Base-by-base conservation (phyloP, 1,140 invertebrate species). In the Conus ventricosus region DNA sequence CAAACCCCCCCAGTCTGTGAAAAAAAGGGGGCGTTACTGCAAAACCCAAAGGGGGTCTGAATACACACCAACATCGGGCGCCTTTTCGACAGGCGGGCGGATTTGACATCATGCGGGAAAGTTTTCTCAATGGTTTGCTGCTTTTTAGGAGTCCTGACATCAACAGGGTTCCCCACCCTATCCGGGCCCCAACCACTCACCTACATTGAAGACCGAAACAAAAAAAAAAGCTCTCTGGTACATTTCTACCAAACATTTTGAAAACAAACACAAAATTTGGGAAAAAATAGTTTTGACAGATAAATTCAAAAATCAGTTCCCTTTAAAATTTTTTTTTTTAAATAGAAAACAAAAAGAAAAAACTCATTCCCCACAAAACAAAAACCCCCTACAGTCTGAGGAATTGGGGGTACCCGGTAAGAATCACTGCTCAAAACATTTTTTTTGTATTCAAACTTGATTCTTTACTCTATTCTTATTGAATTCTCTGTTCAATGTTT, bases 51-150 rank as follows among this genome's bases (percentile, higher is more conserved):
- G 95, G 0, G 97, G 97, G 53, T 96, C 97, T 20, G 98, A 95
- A 25, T 98, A 93, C 53, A 99, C 92, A 92, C 97, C 0, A 97
- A 97, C 86, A 99, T 93, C 94, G 98, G 98, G 97, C 51, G 97
- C 95, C 97, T 97, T 71, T 97, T 97, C 97, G 98, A 99, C 98
- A 17, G 98, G 97, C 95, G 98, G 99, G 90, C 98, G 96, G 67
- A 99, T 87, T 8, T 8, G 75, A 76, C 85, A 87, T 78, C 39
- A 87, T 57, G 85, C 71, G 57, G n/a, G 3, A 51, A 25, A 23
- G 25, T 80, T n/a, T 25, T 80, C 75, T 87, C 53, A 20, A 57
- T 25, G 6, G 25, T 20, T 4, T 63, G 25, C 63, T 20, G 53
- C 13, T 76, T n/a, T 25, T 83, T 39, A 27, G 10, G 7, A 76